A percentile compares a stretch with the other conserved stretches of the same genome.
Conservation (phyloP, 2,113 vertebrate species). For the Trogon surrucura region DNA sequence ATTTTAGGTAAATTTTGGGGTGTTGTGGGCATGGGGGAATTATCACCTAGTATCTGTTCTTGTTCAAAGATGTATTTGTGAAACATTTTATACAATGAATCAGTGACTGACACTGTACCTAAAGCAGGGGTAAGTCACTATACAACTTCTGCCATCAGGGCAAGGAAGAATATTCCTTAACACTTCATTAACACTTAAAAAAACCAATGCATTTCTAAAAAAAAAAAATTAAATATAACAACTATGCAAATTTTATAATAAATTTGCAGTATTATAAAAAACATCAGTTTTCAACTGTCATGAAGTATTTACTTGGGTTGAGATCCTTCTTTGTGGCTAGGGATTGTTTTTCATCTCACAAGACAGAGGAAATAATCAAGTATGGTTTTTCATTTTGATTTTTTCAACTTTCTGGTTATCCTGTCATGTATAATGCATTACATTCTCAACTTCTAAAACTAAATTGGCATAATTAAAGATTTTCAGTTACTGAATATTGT, state of each 20-base stretch:
- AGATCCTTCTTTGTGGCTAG: not conserved
- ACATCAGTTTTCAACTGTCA: not conserved
- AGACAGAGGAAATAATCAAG: slow-evolving; percentile 14
- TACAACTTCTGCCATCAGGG: not conserved
- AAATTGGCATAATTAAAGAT: slow-evolving; percentile 5
- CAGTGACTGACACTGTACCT: not conserved
- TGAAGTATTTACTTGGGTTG: not conserved
- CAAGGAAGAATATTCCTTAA: not conserved
- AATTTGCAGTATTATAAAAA: not conserved
- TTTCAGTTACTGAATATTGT: not conserved
- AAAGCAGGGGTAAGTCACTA: not conserved
- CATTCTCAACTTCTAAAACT: slow-evolving; percentile 22
- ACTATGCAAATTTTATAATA: not conserved
- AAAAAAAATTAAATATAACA: not conserved
- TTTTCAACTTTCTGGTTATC: not conserved
- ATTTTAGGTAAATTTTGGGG: not conserved
- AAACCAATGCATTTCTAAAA: not conserved
- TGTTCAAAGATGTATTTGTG: not conserved
- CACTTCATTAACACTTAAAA: not conserved
- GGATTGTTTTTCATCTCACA: slow-evolving; percentile 13
- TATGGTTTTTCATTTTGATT: not conserved
- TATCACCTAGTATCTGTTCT: not conserved
- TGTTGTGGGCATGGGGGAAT: not conserved
- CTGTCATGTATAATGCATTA: not conserved
- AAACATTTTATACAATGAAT: not conserved